Evolutionary conservation across 2,797 vertebrate species (phyloP).

Genomic region (Hemitrygon akajei): DNA sequence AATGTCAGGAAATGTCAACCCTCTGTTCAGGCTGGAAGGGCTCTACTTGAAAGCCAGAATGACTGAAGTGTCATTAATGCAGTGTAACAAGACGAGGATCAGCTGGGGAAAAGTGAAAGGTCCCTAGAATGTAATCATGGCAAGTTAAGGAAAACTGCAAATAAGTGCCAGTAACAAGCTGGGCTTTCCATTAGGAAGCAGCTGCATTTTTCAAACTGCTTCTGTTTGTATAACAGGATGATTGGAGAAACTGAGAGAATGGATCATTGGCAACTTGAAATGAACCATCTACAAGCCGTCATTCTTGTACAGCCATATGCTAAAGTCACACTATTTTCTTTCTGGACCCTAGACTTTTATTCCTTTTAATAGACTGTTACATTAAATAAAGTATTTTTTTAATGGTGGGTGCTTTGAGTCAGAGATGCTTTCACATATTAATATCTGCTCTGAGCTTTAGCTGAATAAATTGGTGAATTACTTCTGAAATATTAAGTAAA

Average conservation of each 20-base stretch:
- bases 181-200: constrained; percentile 87
- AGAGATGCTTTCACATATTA: background rate
- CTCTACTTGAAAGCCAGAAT: constrained; percentile 92
- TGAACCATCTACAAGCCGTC: constrained; percentile 71
- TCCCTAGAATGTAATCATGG: constrained; percentile 94
- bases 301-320: constrained; percentile 49
- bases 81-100: constrained; percentile 95
- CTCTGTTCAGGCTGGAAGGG: constrained; percentile 94
- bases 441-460: background rate
- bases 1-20: constrained; percentile 99
- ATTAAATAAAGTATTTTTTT: background rate
- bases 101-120: constrained; percentile 75
- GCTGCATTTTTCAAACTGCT: constrained; percentile 67
- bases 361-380: background rate
- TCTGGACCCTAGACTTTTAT: background rate
- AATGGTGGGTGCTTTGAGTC: background rate
- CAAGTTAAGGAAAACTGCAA: constrained; percentile 77
- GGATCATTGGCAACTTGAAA: constrained; percentile 53
- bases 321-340: background rate
- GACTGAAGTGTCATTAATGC: constrained; percentile 99
- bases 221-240: constrained; percentile 57
- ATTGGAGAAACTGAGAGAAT: constrained; percentile 64
- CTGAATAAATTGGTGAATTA: background rate
- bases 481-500: background rate
- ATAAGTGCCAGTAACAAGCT: constrained; percentile 78